A percentile compares a stretch with the other conserved stretches of the same genome.
These are phyloP conservation scores for Euwallacea fornicatus DNA, from an alignment of 1,140 invertebrate species.

Conservation along the genomic window DNA sequence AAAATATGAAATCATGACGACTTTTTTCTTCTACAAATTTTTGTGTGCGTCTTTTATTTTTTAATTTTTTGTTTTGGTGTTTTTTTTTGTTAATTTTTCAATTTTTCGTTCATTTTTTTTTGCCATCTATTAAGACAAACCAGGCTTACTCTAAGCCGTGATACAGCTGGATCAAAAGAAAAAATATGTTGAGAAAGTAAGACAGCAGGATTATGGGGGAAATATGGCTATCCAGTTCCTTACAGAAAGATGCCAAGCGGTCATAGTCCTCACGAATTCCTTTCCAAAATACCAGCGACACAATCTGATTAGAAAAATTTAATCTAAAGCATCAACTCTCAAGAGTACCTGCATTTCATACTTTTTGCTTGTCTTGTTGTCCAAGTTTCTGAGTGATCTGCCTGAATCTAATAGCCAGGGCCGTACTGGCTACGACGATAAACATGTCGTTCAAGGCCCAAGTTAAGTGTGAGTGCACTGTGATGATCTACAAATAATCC, in stretches of 20 bases:
- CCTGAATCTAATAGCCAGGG: slow-evolving; percentile 40
- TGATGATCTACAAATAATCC: slow-evolving; percentile 36
- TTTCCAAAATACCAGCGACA: slow-evolving; percentile 55
- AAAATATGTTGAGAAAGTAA: slow-evolving; percentile 71
- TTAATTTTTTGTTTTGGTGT: too few species aligned
- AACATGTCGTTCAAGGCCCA: slow-evolving; percentile 44
- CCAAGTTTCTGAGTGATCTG: slow-evolving; percentile 37
- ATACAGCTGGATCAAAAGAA: slow-evolving; percentile 71
- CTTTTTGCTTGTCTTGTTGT: slow-evolving; percentile 17
- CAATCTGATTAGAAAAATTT: not conserved
- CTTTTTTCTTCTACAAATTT: too few species aligned
- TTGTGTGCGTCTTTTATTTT: too few species aligned
- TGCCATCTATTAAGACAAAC: not conserved
- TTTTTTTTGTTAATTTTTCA: too few species aligned
- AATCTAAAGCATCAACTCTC: too few species aligned
- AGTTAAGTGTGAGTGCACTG: slow-evolving; percentile 29
- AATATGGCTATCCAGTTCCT: slow-evolving; percentile 59
- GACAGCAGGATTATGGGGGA: slow-evolving; percentile 65
- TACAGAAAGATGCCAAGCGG: slow-evolving; percentile 59
- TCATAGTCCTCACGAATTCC: slow-evolving; percentile 62
- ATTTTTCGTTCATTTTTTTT: not conserved
- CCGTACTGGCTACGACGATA: slow-evolving; percentile 41
- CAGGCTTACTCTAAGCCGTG: slow-evolving; percentile 67
- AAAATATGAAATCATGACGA: not conserved
- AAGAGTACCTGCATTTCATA: not conserved